Evolutionary conservation across 2,888 invertebrate genomes (phyloP).

Genomic region (Amorpha juglandis): DNA sequence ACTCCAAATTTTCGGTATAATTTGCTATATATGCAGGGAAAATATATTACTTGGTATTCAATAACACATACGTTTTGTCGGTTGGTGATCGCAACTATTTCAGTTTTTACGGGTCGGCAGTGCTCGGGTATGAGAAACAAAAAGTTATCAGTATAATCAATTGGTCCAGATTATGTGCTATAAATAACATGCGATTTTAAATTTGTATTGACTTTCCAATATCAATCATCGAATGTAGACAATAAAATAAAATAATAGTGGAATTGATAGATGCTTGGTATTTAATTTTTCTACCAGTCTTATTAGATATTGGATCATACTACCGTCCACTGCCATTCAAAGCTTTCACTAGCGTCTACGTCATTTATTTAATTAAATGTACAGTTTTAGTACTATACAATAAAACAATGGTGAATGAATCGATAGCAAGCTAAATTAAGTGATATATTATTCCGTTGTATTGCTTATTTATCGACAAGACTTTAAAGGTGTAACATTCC

Average conservation of each 20-base stretch:
- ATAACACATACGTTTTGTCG: not conserved
- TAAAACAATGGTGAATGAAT: not conserved
- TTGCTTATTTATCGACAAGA: not conserved
- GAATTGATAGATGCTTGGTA: slow-evolving; percentile 39
- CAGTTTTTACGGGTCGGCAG: slow-evolving; percentile 24
- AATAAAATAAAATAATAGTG: slow-evolving; percentile 41
- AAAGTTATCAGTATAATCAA: not conserved
- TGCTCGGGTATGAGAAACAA: slow-evolving; percentile 6
- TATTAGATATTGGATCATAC: slow-evolving; percentile 27
- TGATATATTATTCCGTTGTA: not conserved
- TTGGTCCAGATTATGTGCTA: not conserved
- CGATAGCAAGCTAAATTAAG: not conserved
- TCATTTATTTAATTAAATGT: slow-evolving; percentile 31
- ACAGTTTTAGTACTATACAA: not conserved
- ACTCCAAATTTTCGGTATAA: not conserved
- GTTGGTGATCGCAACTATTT: slow-evolving; percentile 15
- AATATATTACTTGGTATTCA: not conserved
- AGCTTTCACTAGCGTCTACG: slow-evolving; percentile 38
- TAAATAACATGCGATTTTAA: not conserved
- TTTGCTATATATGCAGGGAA: not conserved
- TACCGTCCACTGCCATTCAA: slow-evolving; percentile 49
- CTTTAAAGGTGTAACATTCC: slow-evolving; percentile 1
- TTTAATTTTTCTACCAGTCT: slow-evolving; percentile 4
- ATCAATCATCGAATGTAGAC: slow-evolving; percentile 40
- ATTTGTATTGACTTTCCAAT: not conserved